These are phyloP conservation scores for Cacatua alba DNA, from an alignment of 2,113 vertebrate species.

Conservation along the genomic window DNA sequence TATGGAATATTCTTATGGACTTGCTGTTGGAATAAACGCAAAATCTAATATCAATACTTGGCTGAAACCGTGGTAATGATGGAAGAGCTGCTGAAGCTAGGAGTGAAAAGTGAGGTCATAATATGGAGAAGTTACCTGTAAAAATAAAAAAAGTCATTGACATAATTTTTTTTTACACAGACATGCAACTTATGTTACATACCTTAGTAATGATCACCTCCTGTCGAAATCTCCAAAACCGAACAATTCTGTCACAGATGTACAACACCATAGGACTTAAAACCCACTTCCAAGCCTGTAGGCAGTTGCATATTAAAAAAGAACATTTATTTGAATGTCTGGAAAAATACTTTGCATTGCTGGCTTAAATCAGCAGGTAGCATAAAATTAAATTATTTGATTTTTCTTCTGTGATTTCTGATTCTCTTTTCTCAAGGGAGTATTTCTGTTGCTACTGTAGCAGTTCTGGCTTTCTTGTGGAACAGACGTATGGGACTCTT, in stretches of 20 bases:
- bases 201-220: constrained; percentile 82
- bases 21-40: neutral
- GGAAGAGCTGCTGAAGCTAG: constrained; percentile 47
- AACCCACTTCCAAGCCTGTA: constrained; percentile 83
- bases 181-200: constrained; percentile 4
- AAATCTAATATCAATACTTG: constrained; percentile 12
- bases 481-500: constrained; percentile 13
- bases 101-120: constrained; percentile 44
- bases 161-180: constrained; percentile 18
- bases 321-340: neutral
- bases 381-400: neutral
- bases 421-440: neutral
- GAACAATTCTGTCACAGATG: constrained; percentile 75
- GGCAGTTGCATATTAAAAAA: neutral
- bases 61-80: neutral
- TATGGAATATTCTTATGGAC: neutral
- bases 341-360: constrained; percentile 7
- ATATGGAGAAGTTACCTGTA: constrained; percentile 29
- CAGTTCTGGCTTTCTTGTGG: neutral
- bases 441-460: constrained; percentile 16
- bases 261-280: constrained; percentile 76
- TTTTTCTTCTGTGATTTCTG: constrained; percentile 27
- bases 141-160: constrained; percentile 46
- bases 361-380: constrained; percentile 8
- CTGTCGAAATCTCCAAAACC: constrained; percentile 77